These are phyloP conservation scores for Cydia strobilella DNA, from an alignment of 1,140 invertebrate species.

Conservation along the genomic window DNA sequence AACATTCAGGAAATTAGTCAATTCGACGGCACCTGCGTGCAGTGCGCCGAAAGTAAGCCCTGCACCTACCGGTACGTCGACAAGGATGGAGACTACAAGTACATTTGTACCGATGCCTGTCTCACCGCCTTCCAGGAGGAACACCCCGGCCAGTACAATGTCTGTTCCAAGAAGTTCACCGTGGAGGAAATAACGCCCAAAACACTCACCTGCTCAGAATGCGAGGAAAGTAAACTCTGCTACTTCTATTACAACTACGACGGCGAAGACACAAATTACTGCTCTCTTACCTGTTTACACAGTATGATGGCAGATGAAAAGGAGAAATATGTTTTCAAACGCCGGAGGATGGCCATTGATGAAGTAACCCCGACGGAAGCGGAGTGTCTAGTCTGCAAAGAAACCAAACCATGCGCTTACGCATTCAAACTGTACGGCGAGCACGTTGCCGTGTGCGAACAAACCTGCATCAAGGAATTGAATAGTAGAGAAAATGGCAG, in stretches of 20 bases:
- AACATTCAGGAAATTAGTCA: conserved; percentile 61
- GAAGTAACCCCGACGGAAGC: conserved; percentile 56
- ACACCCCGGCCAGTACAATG: conserved; percentile 55
- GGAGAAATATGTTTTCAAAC: conserved; percentile 77
- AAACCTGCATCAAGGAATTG: conserved; percentile 63
- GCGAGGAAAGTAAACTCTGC: conserved; percentile 74
- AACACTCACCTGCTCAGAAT: conserved; percentile 68
- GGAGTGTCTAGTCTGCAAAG: conserved; percentile 61
- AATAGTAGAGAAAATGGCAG: conserved; percentile 65
- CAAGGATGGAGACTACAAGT: conserved; percentile 57
- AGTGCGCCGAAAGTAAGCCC: conserved; percentile 53
- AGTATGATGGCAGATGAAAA: conserved; percentile 80
- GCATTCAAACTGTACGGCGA: conserved; percentile 62
- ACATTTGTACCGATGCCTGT: conserved; percentile 64
- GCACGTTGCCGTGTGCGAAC: conserved; percentile 66
- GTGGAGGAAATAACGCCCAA: conserved; percentile 70
- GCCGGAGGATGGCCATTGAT: conserved; percentile 60
- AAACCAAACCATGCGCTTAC: conserved; percentile 61
- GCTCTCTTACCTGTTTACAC: conserved; percentile 79
- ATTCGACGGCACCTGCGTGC: conserved; percentile 57
- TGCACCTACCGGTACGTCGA: conserved; percentile 55
- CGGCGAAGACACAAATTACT: conserved; percentile 78
- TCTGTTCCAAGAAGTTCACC: conserved; percentile 65
- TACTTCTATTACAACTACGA: conserved; percentile 81
- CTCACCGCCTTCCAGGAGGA: conserved; percentile 51